A percentile compares a stretch with the other conserved stretches of the same genome.
Evolutionary conservation across 2,797 vertebrate genomes (phyloP).

Genomic region (Gallinago stenura): DNA sequence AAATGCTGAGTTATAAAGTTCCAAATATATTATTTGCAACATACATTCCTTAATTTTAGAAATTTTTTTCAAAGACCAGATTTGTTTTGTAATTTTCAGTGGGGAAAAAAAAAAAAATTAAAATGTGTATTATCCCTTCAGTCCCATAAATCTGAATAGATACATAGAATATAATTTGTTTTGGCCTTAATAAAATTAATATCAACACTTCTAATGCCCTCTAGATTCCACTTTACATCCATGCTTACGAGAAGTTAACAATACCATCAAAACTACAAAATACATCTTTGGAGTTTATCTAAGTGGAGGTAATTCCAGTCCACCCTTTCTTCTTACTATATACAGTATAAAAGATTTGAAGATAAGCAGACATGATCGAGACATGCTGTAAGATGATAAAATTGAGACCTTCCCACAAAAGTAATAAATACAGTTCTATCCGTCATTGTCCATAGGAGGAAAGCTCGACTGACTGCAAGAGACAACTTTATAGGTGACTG

Average conservation of each 20-base stretch:
- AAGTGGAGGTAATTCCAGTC: not conserved
- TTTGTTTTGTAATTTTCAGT: not conserved
- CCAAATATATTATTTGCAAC: not conserved
- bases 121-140: not conserved
- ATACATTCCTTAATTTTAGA: not conserved
- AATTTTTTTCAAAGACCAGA: not conserved
- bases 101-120: not conserved
- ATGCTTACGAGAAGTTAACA: not conserved
- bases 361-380: not conserved
- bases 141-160: not conserved
- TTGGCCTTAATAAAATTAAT: not conserved
- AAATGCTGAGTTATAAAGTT: constrained; percentile 9
- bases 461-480: not conserved
- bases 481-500: not conserved
- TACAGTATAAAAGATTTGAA: not conserved
- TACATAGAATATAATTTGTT: not conserved
- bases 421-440: not conserved
- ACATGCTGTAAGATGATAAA: not conserved
- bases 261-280: not conserved
- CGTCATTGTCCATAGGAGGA: not conserved
- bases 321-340: not conserved
- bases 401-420: not conserved
- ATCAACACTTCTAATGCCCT: not conserved
- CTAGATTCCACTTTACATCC: not conserved
- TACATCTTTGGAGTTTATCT: not conserved